Evolutionary conservation across 2,113 vertebrate species (phyloP).

Genomic region (Amphiprion ocellaris): DNA sequence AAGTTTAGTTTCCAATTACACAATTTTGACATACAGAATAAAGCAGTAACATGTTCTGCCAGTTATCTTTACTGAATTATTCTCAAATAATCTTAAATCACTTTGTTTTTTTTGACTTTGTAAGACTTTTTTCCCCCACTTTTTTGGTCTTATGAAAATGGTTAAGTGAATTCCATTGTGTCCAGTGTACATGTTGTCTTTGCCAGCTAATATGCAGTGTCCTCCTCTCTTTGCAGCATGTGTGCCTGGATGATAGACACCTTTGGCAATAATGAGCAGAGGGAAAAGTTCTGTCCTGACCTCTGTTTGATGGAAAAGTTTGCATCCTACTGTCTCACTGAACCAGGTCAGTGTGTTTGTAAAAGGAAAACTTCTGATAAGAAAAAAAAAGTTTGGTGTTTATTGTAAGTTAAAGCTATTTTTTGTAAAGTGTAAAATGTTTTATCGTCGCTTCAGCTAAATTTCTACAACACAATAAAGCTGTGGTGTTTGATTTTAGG

Average conservation of each 20-base stretch:
- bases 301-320: conserved; percentile 96
- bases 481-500: conserved; percentile 75
- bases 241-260: conserved; percentile 97
- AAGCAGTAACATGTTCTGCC: neutral
- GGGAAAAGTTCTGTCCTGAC: conserved; percentile 89
- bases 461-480: neutral
- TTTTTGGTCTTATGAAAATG: too few relatives aligned
- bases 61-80: too few relatives aligned
- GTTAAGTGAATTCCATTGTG: too few relatives aligned
- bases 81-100: neutral
- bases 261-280: conserved; percentile 91
- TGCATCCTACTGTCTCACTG: conserved; percentile 97
- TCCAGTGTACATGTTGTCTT: too few relatives aligned
- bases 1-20: too few relatives aligned
- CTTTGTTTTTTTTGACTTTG: too few relatives aligned
- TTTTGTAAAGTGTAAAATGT: neutral
- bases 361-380: neutral
- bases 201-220: neutral
- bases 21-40: neutral
- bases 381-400: too few relatives aligned
- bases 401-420: neutral
- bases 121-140: too few relatives aligned
- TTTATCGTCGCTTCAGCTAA: neutral
- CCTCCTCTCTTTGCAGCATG: conserved; percentile 87
- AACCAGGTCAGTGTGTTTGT: conserved; percentile 87